Conservation (phyloP, 2,888 invertebrate genomes). For the Drosophila leonis region DNA sequence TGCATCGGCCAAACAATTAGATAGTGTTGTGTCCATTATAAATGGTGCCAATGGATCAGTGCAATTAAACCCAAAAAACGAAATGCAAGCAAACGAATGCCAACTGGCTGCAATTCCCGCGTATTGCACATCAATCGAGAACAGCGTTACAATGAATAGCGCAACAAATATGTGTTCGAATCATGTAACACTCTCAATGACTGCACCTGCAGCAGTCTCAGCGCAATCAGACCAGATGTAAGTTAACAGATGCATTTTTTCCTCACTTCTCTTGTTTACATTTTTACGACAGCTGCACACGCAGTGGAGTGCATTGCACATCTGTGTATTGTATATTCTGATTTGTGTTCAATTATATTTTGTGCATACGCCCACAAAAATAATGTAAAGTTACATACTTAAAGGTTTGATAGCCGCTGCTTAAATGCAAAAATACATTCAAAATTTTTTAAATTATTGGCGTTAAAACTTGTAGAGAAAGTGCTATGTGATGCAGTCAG, state of each 20-base stretch:
- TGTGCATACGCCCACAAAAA: neutral
- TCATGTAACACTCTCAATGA: constrained; percentile 2
- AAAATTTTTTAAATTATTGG: neutral
- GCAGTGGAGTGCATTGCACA: neutral
- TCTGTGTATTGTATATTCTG: neutral
- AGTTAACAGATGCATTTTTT: constrained; percentile 10
- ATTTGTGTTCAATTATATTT: neutral
- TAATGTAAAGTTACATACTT: neutral
- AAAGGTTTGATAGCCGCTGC: too few relatives aligned
- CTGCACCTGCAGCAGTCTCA: constrained; percentile 4
- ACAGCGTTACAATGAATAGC: constrained; percentile 5
- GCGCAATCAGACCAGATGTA: constrained; percentile 7
- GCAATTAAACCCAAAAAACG: constrained; percentile 8
- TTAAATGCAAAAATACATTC: neutral
- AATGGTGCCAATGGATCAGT: constrained; percentile 4
- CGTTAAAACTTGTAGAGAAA: neutral
- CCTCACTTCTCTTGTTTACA: neutral
- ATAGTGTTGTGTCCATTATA: neutral
- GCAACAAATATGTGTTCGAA: constrained; percentile 4
- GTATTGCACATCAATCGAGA: neutral
- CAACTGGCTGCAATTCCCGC: neutral
- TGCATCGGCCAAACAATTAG: neutral
- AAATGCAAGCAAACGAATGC: neutral
- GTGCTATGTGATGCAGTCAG: neutral
- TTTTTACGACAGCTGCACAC: neutral